phyloP scores from a whole-genome alignment of 2,797 vertebrate genomes.

The Adelosebastes latens region DNA sequence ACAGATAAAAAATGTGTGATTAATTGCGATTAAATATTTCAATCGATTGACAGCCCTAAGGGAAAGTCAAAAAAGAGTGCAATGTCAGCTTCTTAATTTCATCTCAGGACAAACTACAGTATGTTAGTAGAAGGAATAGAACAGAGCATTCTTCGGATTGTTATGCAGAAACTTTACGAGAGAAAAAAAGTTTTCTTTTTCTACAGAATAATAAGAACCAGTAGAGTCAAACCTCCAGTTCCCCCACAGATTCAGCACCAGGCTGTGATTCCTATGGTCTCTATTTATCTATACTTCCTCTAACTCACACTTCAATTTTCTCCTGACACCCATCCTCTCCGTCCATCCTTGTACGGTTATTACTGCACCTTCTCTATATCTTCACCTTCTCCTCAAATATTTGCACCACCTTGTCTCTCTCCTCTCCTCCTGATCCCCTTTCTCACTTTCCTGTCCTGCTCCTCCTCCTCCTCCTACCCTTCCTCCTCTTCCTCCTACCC shows the following conservation, averaged over 20 bases:
- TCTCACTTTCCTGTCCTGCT: slow-evolving; percentile 13
- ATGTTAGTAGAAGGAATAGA: not conserved
- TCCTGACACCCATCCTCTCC: not conserved
- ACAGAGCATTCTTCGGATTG: not conserved
- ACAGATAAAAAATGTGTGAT: too few relatives aligned
- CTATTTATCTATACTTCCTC: not conserved
- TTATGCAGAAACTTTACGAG: not conserved
- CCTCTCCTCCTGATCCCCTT: not conserved
- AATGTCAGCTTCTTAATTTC: not conserved
- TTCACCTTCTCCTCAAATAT: slow-evolving; percentile 39
- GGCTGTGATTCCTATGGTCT: not conserved
- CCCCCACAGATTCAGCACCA: not conserved
- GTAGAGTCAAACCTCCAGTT: not conserved
- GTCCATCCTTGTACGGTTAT: not conserved
- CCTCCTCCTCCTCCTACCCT: not conserved
- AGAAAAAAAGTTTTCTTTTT: too few relatives aligned
- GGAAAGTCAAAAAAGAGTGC: too few relatives aligned
- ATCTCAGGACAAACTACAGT: not conserved
- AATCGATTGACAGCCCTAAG: too few relatives aligned
- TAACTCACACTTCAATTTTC: slow-evolving; percentile 7
- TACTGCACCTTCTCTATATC: slow-evolving; percentile 18
- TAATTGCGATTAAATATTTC: too few relatives aligned
- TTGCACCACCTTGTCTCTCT: slow-evolving; percentile 35
- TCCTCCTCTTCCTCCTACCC: not conserved
- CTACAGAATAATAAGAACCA: not conserved